Evolutionary conservation across 37 sponge, comb jelly and placozoan genomes (phyloP), one percentile per base, ranked within the genome.

Genomic region (Ephydatia muelleri): DNA sequence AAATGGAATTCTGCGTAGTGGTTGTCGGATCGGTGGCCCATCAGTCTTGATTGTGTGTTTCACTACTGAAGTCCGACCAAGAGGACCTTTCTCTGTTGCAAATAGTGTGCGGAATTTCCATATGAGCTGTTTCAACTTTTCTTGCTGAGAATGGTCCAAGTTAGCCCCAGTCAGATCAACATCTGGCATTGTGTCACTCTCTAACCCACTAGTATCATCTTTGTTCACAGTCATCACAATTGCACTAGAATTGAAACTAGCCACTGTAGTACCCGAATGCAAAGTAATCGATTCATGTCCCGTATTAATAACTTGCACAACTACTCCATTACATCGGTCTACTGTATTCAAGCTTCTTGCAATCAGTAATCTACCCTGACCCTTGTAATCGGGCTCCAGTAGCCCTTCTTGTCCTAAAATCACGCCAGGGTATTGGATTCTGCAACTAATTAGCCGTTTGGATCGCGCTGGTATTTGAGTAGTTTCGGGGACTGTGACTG

Each of bases 1-100:
- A 40, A 40, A 23, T 26, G 79, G 79, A 78, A 78, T 23, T 49
- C 79, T 25, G 21, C 79, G 27, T n/a, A 78, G 26, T 78, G 79
- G 79, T 48, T 78, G 79, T 48, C 79, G 79, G 25, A 78, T 48
- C 4, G 79, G 79, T 47, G n/a, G 31, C n/a, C 79, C 79, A 33
- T 25, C n/a, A 33, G 64, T 40, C 12, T 26, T 25, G 26, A 78
- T 78, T 4, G 79, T 38, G 34, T 80, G 28, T n/a, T 25, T n/a
- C 33, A 23, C 76, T 33, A 75, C 70, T 67, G 70, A 68, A 33
- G 81, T 80, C 70, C 38, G 30, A 25, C 81, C 81, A n/a, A 80
- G 70, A 22, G 68, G 70, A 30, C 31, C 81, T 16, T 67, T 33
- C 23, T 68, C 81, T n/a, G 36, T 31, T 23, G 33, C 68, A 78